Evolutionary conservation across 1,140 invertebrate species (phyloP), one percentile per base, ranked within the genome.

Genomic region (Sycophila sp.): DNA sequence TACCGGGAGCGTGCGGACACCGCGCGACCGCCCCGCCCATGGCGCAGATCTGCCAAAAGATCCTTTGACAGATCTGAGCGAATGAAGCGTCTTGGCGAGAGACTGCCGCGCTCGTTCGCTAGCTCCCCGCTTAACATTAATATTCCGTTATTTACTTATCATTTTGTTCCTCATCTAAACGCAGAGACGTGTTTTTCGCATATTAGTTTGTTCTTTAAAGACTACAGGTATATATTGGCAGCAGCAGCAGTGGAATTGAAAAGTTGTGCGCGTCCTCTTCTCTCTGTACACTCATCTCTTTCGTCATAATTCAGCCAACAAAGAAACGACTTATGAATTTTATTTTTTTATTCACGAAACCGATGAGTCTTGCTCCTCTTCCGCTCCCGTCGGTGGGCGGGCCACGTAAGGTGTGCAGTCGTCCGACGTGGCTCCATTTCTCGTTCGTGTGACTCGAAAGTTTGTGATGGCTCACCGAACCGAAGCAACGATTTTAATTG

Each of bases 261-360:
- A 83, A 74, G 70, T 84, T 85, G 84, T 85, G 82, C 81, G 81
- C 81, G 80, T 83, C 75, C 74, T 75, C 73, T 56, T 73, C 69
- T 64, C 51, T 28, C 24, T 3, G 2, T 10, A 60, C 60, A 76
- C 68, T 76, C 75, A 70, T 73, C 66, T 68, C 36, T 40, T 63
- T 67, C 53, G 10, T 17, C 53, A 34, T n/a, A n/a, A n/a, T n/a
- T n/a, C n/a, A n/a, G n/a, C n/a, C n/a, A n/a, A n/a, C 34, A 11
- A 36, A 36, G 11, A 36, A 36, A 36, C 11, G 34, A 36, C 5
- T 36, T 36, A 11, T 36, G 11, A 6, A 11, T 36, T 11, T 17
- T 56, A 40, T 26, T 55, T 60, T 58, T 69, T 69, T 45, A n/a
- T 45, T 45, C 30, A 56, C 17, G 34, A 36, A 56, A 15, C 24